A percentile compares a stretch with the other conserved stretches of the same genome.
Evolutionary conservation across 2,113 vertebrate species (phyloP).

Genomic region (Labeo rohita): DNA sequence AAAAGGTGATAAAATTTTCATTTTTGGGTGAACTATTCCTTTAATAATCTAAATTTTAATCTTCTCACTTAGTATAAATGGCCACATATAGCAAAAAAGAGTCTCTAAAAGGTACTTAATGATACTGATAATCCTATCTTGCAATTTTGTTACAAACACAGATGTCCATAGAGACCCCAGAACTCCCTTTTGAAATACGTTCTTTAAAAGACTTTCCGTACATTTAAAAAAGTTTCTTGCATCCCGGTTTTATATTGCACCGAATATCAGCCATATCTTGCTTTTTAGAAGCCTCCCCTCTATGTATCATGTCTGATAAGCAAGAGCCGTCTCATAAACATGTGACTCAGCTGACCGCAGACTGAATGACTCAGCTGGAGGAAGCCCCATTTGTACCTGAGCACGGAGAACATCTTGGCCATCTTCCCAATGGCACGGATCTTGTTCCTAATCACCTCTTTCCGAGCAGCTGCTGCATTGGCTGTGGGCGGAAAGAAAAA

Average conservation of each 20-base stretch:
- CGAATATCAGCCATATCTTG: not conserved
- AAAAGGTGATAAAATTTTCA: no score
- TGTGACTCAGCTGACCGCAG: slow-evolving; percentile 30
- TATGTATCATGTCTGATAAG: not conserved
- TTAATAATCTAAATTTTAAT: not conserved
- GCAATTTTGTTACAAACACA: not conserved
- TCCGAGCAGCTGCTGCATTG: slow-evolving; percentile 81
- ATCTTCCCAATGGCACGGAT: slow-evolving; percentile 84
- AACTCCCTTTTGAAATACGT: not conserved
- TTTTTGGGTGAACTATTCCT: no score
- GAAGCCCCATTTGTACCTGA: slow-evolving; percentile 70
- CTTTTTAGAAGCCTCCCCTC: not conserved
- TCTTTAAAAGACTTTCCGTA: not conserved
- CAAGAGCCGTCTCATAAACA: not conserved
- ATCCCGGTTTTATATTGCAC: not conserved
- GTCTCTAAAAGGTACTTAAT: not conserved
- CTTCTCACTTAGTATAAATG: not conserved
- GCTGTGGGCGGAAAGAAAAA: slow-evolving; percentile 67
- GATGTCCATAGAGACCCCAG: not conserved
- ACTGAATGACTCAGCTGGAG: slow-evolving; percentile 31
- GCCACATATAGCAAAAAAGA: not conserved
- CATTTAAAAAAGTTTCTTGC: not conserved
- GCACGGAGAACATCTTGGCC: slow-evolving; percentile 84
- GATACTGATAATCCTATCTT: not conserved
- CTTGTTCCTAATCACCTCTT: slow-evolving; percentile 85